Percentiles rank a stretch among this genome's conserved stretches.
These are phyloP conservation scores for Anoplolepis gracilipes DNA, from an alignment of 1,140 invertebrate species.

Conservation along the genomic window DNA sequence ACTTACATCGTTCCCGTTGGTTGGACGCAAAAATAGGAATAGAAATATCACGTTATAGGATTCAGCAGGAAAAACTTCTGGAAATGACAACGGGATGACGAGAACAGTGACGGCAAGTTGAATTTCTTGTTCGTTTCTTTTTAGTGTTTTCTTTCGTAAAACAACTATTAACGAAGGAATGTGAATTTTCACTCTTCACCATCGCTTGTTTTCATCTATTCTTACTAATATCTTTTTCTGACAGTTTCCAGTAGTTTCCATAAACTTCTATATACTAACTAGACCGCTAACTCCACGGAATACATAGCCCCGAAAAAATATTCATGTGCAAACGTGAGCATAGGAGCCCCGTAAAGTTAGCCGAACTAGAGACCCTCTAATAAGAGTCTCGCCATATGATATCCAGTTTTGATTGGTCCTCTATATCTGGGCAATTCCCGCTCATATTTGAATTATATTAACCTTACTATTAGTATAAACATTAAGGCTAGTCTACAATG, in stretches of 20 bases:
- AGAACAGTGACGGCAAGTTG: neutral
- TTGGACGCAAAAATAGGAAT: neutral
- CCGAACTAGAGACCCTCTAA: no score
- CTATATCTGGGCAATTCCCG: no score
- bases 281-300: no score
- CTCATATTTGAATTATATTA: no score
- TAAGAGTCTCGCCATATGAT: no score
- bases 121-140: neutral
- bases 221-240: neutral
- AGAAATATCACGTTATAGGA: conserved; percentile 16
- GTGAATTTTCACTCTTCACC: conserved; percentile 43
- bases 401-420: no score
- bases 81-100: neutral
- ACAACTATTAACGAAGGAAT: conserved; percentile 4
- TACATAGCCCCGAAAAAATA: no score
- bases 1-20: neutral
- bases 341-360: no score
- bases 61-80: neutral
- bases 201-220: conserved; percentile 66
- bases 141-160: neutral
- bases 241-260: neutral
- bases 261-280: no score
- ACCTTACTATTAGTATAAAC: no score
- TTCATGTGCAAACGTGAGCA: no score
- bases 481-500: no score